Conservation (phyloP, 2,888 invertebrate genomes). For the Onthophagus sagittarius region DNA sequence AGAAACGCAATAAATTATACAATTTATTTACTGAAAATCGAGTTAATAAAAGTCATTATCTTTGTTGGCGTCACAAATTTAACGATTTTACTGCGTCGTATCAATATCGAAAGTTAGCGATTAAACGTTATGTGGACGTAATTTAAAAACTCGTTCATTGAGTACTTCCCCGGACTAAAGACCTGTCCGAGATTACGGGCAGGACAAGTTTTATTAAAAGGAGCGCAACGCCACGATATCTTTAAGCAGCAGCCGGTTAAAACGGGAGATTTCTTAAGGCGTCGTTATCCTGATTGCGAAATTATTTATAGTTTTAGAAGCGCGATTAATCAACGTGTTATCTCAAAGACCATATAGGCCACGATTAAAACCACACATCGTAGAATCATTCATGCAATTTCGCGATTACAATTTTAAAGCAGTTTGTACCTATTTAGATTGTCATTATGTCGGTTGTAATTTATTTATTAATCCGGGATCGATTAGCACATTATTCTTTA, state of each 20-base stretch:
- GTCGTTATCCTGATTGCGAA: neutral
- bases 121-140: neutral
- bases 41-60: neutral
- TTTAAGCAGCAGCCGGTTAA: neutral
- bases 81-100: neutral
- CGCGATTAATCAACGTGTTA: neutral
- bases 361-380: neutral
- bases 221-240: neutral
- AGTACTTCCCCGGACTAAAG: neutral
- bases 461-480: neutral
- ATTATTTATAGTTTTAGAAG: slow-evolving; percentile 7
- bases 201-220: neutral
- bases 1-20: neutral
- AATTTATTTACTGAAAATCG: neutral
- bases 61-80: neutral
- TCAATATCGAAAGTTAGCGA: neutral
- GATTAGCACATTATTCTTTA: neutral
- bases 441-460: neutral
- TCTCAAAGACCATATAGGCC: neutral
- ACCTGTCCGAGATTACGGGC: neutral
- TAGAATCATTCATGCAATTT: neutral
- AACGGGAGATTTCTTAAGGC: neutral
- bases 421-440: neutral
- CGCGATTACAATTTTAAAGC: slow-evolving; percentile 3
- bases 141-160: neutral